phyloP scores from a whole-genome alignment of 2,888 invertebrate species.

The Augochlorella aurata region DNA sequence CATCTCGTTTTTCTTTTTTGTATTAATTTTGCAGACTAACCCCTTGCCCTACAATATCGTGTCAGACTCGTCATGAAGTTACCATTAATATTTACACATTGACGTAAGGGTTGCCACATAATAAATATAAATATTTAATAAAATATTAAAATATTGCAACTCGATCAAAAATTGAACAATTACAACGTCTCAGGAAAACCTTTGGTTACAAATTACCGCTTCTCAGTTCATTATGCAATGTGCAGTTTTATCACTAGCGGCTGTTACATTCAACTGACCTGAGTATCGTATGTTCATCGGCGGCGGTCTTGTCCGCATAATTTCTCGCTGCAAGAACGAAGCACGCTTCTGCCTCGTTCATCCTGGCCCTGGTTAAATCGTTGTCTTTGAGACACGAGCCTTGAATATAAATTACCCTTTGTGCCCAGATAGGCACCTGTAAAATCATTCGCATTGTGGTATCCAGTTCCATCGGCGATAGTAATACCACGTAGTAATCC shows the following conservation, averaged over 20 bases:
- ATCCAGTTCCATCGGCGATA: conserved; percentile 98
- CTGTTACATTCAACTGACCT: conserved; percentile 79
- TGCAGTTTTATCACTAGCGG: not conserved
- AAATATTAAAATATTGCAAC: too few relatives aligned
- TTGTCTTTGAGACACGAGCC: conserved; percentile 98
- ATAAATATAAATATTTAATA: too few relatives aligned
- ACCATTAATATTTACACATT: too few relatives aligned
- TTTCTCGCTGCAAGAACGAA: conserved; percentile 98
- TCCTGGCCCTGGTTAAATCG: conserved; percentile 96
- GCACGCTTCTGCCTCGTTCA: conserved; percentile 98
- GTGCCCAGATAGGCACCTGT: conserved; percentile 98
- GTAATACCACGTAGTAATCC: conserved; percentile 96
- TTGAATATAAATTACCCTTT: conserved; percentile 95
- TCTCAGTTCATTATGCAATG: too few relatives aligned
- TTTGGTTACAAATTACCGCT: too few relatives aligned
- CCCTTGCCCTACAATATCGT: too few relatives aligned
- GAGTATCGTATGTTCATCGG: conserved; percentile 90
- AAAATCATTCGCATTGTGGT: conserved; percentile 99
- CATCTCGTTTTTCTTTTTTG: too few relatives aligned
- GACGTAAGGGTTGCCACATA: too few relatives aligned
- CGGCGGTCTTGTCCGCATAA: conserved; percentile 97
- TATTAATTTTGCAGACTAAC: too few relatives aligned
- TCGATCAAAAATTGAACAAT: too few relatives aligned
- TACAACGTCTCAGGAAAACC: too few relatives aligned
- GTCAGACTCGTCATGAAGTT: too few relatives aligned